A percentile compares a stretch with the other conserved stretches of the same genome.
Conservation (phyloP, 2,113 vertebrate species). For the Pelobates fuscus region DNA sequence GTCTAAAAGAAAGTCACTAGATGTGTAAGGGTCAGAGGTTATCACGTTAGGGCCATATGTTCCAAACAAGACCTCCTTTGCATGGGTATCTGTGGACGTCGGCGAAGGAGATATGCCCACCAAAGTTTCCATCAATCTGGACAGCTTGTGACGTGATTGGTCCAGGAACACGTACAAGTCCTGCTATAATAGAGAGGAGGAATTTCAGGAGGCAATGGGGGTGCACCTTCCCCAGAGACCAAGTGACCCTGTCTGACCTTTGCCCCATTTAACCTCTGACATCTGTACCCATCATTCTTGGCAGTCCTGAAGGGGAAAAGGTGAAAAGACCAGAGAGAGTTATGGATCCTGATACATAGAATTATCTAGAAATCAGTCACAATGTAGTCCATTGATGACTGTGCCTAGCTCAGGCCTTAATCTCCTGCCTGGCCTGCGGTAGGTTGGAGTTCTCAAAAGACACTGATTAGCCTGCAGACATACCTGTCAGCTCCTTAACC, state of each 20-base stretch:
- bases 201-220: constrained; percentile 8
- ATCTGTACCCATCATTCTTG: constrained; percentile 79
- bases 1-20: too few species aligned
- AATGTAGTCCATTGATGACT: background rate
- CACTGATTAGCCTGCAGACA: background rate
- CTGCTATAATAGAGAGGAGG: constrained; percentile 69
- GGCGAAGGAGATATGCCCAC: too few species aligned
- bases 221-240: constrained; percentile 52
- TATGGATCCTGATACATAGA: background rate
- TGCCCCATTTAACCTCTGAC: constrained; percentile 71
- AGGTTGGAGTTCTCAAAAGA: background rate
- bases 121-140: too few species aligned
- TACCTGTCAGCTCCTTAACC: background rate
- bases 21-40: too few species aligned
- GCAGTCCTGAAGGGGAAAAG: background rate
- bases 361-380: background rate
- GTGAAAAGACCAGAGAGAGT: constrained; percentile 14
- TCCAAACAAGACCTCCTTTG: too few species aligned
- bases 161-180: background rate
- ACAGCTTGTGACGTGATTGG: background rate
- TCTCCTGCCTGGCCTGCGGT: background rate
- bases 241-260: constrained; percentile 72
- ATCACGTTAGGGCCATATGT: too few species aligned
- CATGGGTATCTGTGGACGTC: too few species aligned
- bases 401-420: background rate